phyloP scores from a whole-genome alignment of 53 echinoderm and acorn worm genomes.

The Astropecten irregularis region DNA sequence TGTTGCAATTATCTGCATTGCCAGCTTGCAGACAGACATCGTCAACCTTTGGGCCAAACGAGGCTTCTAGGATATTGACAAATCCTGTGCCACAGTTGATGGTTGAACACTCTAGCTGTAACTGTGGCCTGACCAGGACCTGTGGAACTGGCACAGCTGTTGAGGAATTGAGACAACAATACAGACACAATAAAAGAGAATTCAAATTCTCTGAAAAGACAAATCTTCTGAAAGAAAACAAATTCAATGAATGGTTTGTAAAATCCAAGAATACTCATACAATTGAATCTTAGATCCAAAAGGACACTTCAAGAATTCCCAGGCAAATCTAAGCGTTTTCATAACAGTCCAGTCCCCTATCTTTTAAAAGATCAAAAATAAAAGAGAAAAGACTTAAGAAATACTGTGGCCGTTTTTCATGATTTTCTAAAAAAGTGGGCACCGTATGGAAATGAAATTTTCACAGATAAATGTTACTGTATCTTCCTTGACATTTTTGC shows the following conservation, averaged over 20 bases:
- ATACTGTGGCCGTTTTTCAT: too few relatives aligned
- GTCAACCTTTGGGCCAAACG: slow-evolving; percentile 52
- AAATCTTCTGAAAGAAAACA: background rate
- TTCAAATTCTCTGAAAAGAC: too few relatives aligned
- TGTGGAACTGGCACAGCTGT: slow-evolving; percentile 19
- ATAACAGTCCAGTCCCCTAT: too few relatives aligned
- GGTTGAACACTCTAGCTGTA: background rate
- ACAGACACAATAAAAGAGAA: background rate
- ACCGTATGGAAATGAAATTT: too few relatives aligned
- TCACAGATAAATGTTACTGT: too few relatives aligned
- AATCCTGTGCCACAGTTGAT: slow-evolving; percentile 14
- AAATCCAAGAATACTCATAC: background rate
- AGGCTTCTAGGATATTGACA: slow-evolving; percentile 53
- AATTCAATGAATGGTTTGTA: background rate
- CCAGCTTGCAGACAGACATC: slow-evolving; percentile 29
- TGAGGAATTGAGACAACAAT: too few relatives aligned
- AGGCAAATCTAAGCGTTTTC: too few relatives aligned
- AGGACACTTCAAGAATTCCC: too few relatives aligned
- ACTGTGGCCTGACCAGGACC: background rate
- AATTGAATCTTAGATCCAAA: background rate
- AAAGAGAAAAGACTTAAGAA: too few relatives aligned
- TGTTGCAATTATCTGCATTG: slow-evolving; percentile 24
- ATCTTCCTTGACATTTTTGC: too few relatives aligned
- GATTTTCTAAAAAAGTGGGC: too few relatives aligned
- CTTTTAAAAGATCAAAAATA: too few relatives aligned